A percentile compares a stretch with the other conserved stretches of the same genome.
These are phyloP conservation scores for Semaprochilodus insignis DNA, from an alignment of 2,797 vertebrate species.

Conservation along the genomic window DNA sequence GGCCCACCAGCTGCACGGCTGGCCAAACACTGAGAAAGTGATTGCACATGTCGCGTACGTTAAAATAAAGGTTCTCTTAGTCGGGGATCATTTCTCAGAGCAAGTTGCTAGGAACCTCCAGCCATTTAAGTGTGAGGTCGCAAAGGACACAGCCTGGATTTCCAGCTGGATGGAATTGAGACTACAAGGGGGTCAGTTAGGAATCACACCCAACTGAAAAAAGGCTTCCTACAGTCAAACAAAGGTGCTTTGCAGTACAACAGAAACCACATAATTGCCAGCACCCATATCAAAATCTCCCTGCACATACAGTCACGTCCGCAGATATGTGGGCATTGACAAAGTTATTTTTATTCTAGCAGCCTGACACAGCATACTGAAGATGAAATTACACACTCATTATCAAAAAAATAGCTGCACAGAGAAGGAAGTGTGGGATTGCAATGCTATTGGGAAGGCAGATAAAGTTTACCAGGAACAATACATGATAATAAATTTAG, in stretches of 20 bases:
- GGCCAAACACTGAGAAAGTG: constrained; percentile 21
- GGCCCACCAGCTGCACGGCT: not conserved
- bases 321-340: too few relatives aligned
- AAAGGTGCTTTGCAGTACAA: not conserved
- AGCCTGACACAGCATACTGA: too few relatives aligned
- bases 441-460: too few relatives aligned
- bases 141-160: constrained; percentile 21
- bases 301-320: not conserved
- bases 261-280: not conserved
- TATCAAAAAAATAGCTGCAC: too few relatives aligned
- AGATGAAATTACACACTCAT: too few relatives aligned
- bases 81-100: constrained; percentile 27
- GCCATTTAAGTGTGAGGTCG: constrained; percentile 25
- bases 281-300: constrained; percentile 1
- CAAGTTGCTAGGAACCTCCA: constrained; percentile 19
- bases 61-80: constrained; percentile 10
- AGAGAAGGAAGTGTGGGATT: too few relatives aligned
- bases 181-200: not conserved
- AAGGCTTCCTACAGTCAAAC: not conserved
- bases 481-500: too few relatives aligned
- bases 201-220: constrained; percentile 7
- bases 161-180: constrained; percentile 25
- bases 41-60: not conserved
- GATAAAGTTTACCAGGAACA: too few relatives aligned
- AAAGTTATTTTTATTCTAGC: too few relatives aligned